Evolutionary conservation across 2,113 vertebrate species (phyloP).

Genomic region (Marmota flaviventris): DNA sequence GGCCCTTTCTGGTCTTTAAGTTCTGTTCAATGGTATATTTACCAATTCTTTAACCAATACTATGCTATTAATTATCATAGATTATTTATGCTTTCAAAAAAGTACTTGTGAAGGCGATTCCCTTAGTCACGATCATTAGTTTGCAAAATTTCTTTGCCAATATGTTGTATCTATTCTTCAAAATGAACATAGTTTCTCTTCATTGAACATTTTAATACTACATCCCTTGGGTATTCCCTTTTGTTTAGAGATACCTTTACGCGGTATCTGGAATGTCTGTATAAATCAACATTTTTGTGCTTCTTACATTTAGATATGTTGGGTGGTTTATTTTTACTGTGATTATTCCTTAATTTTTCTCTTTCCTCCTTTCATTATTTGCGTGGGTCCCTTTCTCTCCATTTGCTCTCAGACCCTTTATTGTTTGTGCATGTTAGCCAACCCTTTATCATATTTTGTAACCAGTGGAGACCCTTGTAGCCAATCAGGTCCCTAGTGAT

Average conservation of each 20-base stretch:
- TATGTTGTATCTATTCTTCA: not conserved
- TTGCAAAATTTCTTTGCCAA: not conserved
- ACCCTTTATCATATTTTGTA: not conserved
- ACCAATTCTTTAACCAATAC: not conserved
- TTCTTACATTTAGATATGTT: not conserved
- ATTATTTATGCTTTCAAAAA: not conserved
- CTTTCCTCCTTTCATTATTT: not conserved
- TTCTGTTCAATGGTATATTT: conserved; percentile 34
- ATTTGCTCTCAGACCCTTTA: not conserved
- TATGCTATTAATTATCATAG: conserved; percentile 35
- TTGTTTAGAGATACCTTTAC: not conserved
- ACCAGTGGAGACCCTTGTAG: not conserved
- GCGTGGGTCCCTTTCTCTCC: not conserved
- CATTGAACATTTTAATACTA: not conserved
- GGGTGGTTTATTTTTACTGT: not conserved
- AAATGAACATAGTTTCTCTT: conserved; percentile 21
- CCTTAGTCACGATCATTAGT: not conserved
- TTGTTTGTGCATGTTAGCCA: not conserved
- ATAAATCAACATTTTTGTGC: conserved; percentile 3
- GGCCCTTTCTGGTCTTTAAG: conserved; percentile 15
- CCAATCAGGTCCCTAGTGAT: not conserved
- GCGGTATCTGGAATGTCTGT: not conserved
- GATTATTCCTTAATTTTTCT: not conserved
- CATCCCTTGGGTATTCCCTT: not conserved
- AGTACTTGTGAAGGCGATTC: not conserved